A percentile compares a stretch with the other conserved stretches of the same genome.
These are phyloP conservation scores for Zaprionus inermis DNA, from an alignment of 1,140 invertebrate species.

Conservation along the genomic window DNA sequence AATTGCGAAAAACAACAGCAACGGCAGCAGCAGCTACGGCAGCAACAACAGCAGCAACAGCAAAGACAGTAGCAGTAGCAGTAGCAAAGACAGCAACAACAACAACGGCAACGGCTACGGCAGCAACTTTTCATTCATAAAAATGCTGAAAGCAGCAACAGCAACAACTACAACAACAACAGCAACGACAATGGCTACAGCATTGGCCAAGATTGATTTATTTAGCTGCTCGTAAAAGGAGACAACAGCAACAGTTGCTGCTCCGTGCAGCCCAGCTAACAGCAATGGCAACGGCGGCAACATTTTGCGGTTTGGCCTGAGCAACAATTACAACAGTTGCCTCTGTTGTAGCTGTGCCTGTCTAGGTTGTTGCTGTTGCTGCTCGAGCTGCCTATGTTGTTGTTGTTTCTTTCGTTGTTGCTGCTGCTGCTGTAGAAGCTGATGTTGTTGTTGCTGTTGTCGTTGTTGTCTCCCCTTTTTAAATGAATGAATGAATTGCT, in stretches of 20 bases:
- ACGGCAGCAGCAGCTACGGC: slow-evolving; percentile 19
- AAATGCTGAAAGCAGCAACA: slow-evolving; percentile 41
- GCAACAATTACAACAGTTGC: slow-evolving; percentile 67
- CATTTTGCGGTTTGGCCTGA: slow-evolving; percentile 75
- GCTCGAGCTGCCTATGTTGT: slow-evolving; percentile 11
- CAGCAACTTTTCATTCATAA: slow-evolving; percentile 59
- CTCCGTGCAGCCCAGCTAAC: slow-evolving; percentile 7
- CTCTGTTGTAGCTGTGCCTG: slow-evolving; percentile 10
- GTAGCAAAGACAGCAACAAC: slow-evolving; percentile 12
- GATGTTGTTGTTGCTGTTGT: slow-evolving; percentile 11
- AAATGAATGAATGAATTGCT: slow-evolving; percentile 78
- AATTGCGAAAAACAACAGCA: slow-evolving; percentile 36
- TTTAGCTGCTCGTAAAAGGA: slow-evolving; percentile 77
- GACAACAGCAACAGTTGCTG: slow-evolving; percentile 50
- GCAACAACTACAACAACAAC: slow-evolving; percentile 7
- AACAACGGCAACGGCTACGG: slow-evolving; percentile 29
- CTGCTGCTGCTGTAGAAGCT: slow-evolving; percentile 5
- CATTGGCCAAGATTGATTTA: slow-evolving; percentile 70
- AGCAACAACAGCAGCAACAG: slow-evolving; percentile 41
- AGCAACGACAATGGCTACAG: slow-evolving; percentile 32
- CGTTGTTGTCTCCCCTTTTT: slow-evolving; percentile 51
- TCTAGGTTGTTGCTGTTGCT: slow-evolving; percentile 15
- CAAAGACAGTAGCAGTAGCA: slow-evolving; percentile 13
- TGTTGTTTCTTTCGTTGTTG: slow-evolving; percentile 22
- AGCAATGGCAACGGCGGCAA: slow-evolving; percentile 56